A percentile compares a stretch with the other conserved stretches of the same genome.
phyloP scores from a whole-genome alignment of 2,113 vertebrate species.

The Semicossyphus pulcher region DNA sequence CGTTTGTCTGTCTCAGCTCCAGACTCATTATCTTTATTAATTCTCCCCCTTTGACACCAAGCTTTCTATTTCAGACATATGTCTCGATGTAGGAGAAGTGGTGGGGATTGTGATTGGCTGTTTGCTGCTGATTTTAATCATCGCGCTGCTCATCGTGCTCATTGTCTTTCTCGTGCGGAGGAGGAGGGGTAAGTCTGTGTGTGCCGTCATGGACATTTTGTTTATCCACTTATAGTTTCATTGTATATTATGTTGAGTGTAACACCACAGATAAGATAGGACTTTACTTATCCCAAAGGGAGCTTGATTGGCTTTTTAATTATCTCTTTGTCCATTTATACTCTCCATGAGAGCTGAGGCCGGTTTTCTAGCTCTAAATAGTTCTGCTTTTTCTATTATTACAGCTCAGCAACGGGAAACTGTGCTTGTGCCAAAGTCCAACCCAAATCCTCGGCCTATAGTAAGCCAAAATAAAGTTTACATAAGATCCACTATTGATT shows the following conservation, averaged over 20 bases:
- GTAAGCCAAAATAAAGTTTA: constrained; percentile 66
- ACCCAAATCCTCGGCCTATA: constrained; percentile 50
- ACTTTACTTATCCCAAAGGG: background rate
- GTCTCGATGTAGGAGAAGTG: constrained; percentile 80
- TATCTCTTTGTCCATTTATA: constrained; percentile 6
- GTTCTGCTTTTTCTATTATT: constrained; percentile 30
- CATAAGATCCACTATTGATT: constrained; percentile 55
- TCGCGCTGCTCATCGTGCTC: constrained; percentile 79
- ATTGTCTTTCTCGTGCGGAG: constrained; percentile 68
- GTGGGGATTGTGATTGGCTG: constrained; percentile 83
- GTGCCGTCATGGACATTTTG: background rate
- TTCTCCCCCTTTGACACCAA: constrained; percentile 37
- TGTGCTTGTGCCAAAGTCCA: constrained; percentile 45
- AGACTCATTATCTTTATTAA: constrained; percentile 68
- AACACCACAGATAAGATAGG: background rate
- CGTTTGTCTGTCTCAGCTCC: constrained; percentile 41
- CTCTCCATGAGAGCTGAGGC: background rate
- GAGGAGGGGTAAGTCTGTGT: constrained; percentile 65
- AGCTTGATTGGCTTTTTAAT: background rate
- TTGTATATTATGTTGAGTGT: background rate
- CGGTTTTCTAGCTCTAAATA: background rate
- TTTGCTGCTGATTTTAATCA: constrained; percentile 75
- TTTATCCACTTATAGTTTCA: constrained; percentile 11
- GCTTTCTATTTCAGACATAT: constrained; percentile 70
- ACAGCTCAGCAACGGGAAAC: constrained; percentile 55